Conservation (phyloP, 2,797 vertebrate genomes). For the Cyclura pinguis region DNA sequence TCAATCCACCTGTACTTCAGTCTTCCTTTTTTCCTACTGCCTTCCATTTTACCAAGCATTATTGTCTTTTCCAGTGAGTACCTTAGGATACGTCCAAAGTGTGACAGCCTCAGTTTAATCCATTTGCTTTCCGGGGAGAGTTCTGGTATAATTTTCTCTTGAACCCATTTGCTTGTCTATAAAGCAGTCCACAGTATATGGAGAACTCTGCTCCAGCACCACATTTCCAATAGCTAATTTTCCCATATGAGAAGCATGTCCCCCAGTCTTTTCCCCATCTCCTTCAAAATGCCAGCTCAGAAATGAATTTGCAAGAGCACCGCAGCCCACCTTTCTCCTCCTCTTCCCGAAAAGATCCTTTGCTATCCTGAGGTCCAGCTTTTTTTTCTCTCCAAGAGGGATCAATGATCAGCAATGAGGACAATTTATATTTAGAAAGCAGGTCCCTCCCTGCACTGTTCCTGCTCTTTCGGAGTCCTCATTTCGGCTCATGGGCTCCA, state of each 20-base stretch:
- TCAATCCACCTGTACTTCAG: too few relatives aligned
- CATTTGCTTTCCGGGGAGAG: too few relatives aligned
- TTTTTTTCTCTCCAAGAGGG: neutral
- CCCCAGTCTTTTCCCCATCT: neutral
- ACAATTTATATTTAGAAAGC: slow-evolving; percentile 36
- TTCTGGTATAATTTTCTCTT: too few relatives aligned
- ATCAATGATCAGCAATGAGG: slow-evolving; percentile 22
- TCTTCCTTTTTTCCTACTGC: too few relatives aligned
- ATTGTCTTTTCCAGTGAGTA: neutral
- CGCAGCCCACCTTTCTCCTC: neutral
- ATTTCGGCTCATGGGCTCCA: fast-evolving
- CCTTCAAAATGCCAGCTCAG: neutral
- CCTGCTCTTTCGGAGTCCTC: fast-evolving
- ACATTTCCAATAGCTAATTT: neutral
- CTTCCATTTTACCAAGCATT: neutral
- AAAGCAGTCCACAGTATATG: too few relatives aligned
- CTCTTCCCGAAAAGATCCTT: neutral
- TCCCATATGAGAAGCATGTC: neutral
- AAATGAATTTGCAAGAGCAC: neutral
- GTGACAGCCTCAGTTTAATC: too few relatives aligned
- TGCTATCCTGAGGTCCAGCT: neutral
- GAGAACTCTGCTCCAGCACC: too few relatives aligned
- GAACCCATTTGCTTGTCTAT: too few relatives aligned
- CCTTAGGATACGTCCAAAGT: too few relatives aligned
- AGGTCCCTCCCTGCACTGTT: neutral